Percentiles rank a stretch among this genome's conserved stretches.
These are phyloP conservation scores for Cantharis rustica DNA, from an alignment of 2,888 invertebrate genomes.

Conservation along the genomic window DNA sequence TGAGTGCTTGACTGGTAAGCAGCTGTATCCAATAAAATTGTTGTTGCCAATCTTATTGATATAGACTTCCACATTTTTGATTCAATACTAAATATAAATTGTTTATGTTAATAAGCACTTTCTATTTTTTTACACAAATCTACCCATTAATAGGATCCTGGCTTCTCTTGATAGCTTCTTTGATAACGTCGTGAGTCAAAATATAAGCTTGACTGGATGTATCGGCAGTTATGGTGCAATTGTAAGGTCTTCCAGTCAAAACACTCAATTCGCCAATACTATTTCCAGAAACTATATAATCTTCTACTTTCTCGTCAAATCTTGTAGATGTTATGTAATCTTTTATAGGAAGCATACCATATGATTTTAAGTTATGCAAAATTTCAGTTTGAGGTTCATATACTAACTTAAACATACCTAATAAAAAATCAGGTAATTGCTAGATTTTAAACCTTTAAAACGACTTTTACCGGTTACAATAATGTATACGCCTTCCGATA, in stretches of 20 bases:
- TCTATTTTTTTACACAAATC: too few relatives aligned
- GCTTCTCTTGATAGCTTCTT: conserved; percentile 55
- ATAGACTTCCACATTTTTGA: conserved; percentile 66
- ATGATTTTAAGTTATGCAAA: conserved; percentile 56
- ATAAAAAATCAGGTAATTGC: neutral
- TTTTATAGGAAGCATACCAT: conserved; percentile 61
- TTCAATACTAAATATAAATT: conserved; percentile 55
- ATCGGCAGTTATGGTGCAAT: conserved; percentile 64
- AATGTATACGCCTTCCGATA: conserved; percentile 53
- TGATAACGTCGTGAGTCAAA: conserved; percentile 54
- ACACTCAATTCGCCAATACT: conserved; percentile 66
- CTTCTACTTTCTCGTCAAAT: conserved; percentile 58
- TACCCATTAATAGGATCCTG: conserved; percentile 18
- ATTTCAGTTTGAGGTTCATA: conserved; percentile 51
- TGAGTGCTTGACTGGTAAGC: conserved; percentile 61
- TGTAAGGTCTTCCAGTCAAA: conserved; percentile 62
- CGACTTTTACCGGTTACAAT: conserved; percentile 39
- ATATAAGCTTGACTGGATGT: conserved; percentile 62
- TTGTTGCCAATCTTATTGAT: conserved; percentile 62
- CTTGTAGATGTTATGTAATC: conserved; percentile 60
- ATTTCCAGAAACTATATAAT: conserved; percentile 65
- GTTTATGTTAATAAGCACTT: neutral
- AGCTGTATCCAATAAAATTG: conserved; percentile 60
- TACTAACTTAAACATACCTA: conserved; percentile 28
- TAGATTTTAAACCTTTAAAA: neutral